Evolutionary conservation across 30 jellyfish, hydroid and myxozoan species (phyloP), one percentile per base, ranked within the genome.

Genomic region (Cassiopea andromeda): DNA sequence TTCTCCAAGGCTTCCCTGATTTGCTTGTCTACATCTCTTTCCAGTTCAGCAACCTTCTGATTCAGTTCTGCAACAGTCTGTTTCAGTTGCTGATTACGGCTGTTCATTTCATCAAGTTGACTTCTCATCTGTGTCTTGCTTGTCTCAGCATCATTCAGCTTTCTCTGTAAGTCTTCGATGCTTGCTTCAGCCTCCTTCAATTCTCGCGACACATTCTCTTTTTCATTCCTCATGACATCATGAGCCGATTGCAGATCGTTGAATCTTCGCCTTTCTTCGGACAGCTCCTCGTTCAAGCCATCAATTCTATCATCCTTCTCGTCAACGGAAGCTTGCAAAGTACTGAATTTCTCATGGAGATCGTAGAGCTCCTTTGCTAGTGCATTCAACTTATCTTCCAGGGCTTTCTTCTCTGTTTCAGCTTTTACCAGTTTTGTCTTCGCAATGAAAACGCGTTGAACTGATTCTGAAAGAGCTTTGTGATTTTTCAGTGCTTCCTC

Each of bases 301-400:
- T 95, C 98, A 49, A 95, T 95, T 7, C 92, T 73, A 69, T 77
- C 70, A 78, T 95, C 99, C 87, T 92, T 92, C 16, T 95, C 99
- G 10, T 91, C 99, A 14, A 92, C 87, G 6, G 99, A 80, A 7
- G 98, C 94, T 82, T 87, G 98, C 77, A 95, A 84, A 45, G 68
- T 83, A 46, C 98, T 97, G 67, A 74, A 78, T 74, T 80, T 88
- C 77, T 95, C 98, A 69, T 91, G 98, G 18, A 92, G 69, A 19
- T 95, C 99, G 85, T 95, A 85, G 18, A 64, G 67, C 76, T 95
- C 98, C 57, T 85, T 70, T 44, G 92, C 83, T 67, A 91, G 86
- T 70, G 54, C 76, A 6, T 73, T 86, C 80, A 90, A 54, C 92
- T 92, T 95, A 72, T 91, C 98, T 57, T 84, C 92, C 59, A 81